Evolutionary conservation across 2,113 vertebrate species (phyloP), one percentile per base, ranked within the genome.

Genomic region (Orycteropus afer): DNA sequence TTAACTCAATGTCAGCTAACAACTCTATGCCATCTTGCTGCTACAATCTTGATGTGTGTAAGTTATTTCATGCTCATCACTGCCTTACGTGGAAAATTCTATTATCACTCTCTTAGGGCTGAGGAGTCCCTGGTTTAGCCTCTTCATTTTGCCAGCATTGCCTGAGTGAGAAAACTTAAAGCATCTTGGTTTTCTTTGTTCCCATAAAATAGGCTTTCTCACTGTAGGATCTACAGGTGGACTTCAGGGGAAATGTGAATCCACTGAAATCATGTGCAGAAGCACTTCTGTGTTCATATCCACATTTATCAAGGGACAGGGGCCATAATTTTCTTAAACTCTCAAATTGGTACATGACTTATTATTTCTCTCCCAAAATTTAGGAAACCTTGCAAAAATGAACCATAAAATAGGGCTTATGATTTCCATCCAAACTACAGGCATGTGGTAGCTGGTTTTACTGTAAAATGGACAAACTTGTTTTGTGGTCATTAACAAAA

Each of bases 31-130:
- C 69, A 22, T 71, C 37, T 29, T 37, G 34, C 29, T 76, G 27
- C 73, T 76, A 15, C 25, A 13, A 1, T 49, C 37, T 45, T 40
- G 40, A 42, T 0, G 1, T 0, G 1, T 22, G 9, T 37, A 12
- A 55, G 25, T 29, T 29, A 10, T 67, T 63, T 65, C 15, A 2
- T 51, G 5, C 18, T 71, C 5, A 7, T 67, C 40, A 59, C 14
- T 74, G 57, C 5, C 7, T 32, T 91, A 13, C 11, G 5, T 86
- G 42, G 15, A 63, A 83, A 76, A 61, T 32, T 17, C 34, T 47
- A 2, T 34, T 76, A 45, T 25, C 12, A 34, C 10, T 27, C 3
- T 73, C 42, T 29, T n/a, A 4, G 20, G 25, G 61, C 27, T 55
- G 32, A 32, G 65, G 51, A 82, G 73, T 32, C 4, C 47, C 22